Evolutionary conservation across 2,888 invertebrate genomes (phyloP), one percentile per base, ranked within the genome.

Genomic region (Epicampocera succincta): DNA sequence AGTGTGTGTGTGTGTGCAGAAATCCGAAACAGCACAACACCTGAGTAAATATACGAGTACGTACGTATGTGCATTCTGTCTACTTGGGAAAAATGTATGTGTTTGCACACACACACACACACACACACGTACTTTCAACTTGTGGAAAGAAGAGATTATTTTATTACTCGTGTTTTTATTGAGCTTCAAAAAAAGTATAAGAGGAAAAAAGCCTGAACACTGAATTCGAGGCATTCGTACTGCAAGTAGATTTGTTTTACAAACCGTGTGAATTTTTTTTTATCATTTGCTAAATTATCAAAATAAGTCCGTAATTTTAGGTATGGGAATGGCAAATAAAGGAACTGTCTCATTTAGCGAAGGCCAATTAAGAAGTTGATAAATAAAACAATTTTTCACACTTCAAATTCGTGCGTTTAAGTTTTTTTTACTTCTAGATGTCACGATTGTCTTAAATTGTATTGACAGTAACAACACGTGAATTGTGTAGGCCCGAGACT

Each of bases 31-130:
- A 60, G 2, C 58, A 33, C 65, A 76, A 54, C 66, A 73, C 81
- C 81, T 81, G 81, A 69, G 73, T 65, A 77, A 81, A 81, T 81
- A 81, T 52, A 63, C n/a, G n/a, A n/a, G n/a, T n/a, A n/a, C n/a
- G n/a, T n/a, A n/a, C n/a, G n/a, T n/a, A n/a, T n/a, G n/a, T n/a
- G n/a, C 63, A 72, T 72, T 72, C 46, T 81, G 73, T 54, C 54
- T 77, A 65, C 81, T 72, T 46, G 38, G 42, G 19, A 44, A 60
- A 56, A 17, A 38, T 33, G 19, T 29, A 12, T n/a, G 2, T 38
- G 38, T 38, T 25, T 1, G 21, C 60, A 21, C 15, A 52, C 21
- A 42, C 13, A 44, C 38, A 29, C 11, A 15, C 44, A 15, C 44
- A 4, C 5, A 15, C 42, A 58, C 33, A 56, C 33, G 56, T 38